Conservation (phyloP, 2,888 invertebrate genomes). For the Lymantria monacha region DNA sequence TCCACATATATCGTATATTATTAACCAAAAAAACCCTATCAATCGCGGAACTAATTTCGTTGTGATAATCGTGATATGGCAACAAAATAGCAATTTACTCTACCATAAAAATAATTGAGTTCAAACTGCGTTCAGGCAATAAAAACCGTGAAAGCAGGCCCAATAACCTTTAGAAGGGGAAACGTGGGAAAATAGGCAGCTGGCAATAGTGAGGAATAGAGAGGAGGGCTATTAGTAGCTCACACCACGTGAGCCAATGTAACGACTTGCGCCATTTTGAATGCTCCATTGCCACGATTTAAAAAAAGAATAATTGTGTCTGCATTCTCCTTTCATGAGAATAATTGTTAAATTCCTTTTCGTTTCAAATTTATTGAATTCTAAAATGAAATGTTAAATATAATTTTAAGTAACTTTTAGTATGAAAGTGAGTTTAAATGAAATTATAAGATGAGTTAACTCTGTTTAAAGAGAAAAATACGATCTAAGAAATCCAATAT, state of each 20-base stretch:
- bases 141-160: constrained; percentile 80
- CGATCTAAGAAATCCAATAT: too few species aligned
- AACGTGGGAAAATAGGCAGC: constrained; percentile 72
- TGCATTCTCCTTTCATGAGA: constrained; percentile 25
- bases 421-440: too few species aligned
- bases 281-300: constrained; percentile 58
- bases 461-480: too few species aligned
- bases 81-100: constrained; percentile 81
- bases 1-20: neutral
- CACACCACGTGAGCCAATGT: constrained; percentile 64
- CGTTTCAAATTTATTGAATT: neutral
- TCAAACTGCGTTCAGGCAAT: constrained; percentile 80
- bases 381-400: too few species aligned
- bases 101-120: constrained; percentile 82
- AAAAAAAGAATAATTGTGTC: constrained; percentile 41
- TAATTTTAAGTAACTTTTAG: too few species aligned
- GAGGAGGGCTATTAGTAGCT: constrained; percentile 68
- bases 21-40: constrained; percentile 56
- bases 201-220: constrained; percentile 72
- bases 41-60: constrained; percentile 74
- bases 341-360: constrained; percentile 28
- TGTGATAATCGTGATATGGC: constrained; percentile 79
- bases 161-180: constrained; percentile 75
- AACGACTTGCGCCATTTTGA: constrained; percentile 61
- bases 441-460: too few species aligned